phyloP scores from a whole-genome alignment of 2,113 vertebrate species.

The Aspidoscelis tigris region DNA sequence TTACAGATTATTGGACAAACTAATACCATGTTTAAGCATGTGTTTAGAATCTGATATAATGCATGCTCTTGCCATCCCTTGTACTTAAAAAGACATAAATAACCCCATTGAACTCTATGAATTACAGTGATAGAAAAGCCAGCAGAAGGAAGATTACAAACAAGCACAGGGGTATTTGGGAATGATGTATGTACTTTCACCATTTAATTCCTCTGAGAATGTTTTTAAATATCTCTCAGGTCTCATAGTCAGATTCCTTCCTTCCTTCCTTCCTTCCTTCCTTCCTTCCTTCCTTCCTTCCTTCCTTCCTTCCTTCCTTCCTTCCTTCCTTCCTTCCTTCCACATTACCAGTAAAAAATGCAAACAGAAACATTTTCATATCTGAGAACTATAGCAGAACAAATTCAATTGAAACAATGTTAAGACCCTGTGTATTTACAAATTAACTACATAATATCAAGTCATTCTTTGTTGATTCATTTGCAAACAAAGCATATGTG shows the following conservation, averaged over 20 bases:
- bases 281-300: too few species aligned
- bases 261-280: background rate
- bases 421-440: background rate
- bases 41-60: slow-evolving; percentile 57
- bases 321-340: too few species aligned
- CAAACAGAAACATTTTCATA: background rate
- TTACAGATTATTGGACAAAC: slow-evolving; percentile 65
- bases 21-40: slow-evolving; percentile 65
- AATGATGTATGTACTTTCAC: background rate
- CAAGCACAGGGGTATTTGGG: background rate
- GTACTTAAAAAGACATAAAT: background rate
- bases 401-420: background rate
- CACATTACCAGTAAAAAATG: background rate
- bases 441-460: background rate
- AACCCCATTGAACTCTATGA: background rate
- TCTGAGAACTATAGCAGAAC: background rate
- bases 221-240: slow-evolving; percentile 13
- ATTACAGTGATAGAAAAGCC: background rate
- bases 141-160: slow-evolving; percentile 12
- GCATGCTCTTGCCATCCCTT: background rate
- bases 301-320: too few species aligned
- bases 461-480: background rate
- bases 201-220: background rate
- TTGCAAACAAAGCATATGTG: background rate
- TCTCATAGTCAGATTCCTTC: background rate